Base-by-base conservation (phyloP, 2,113 vertebrate genomes). In the zebrafish (Danio rerio) region DNA sequence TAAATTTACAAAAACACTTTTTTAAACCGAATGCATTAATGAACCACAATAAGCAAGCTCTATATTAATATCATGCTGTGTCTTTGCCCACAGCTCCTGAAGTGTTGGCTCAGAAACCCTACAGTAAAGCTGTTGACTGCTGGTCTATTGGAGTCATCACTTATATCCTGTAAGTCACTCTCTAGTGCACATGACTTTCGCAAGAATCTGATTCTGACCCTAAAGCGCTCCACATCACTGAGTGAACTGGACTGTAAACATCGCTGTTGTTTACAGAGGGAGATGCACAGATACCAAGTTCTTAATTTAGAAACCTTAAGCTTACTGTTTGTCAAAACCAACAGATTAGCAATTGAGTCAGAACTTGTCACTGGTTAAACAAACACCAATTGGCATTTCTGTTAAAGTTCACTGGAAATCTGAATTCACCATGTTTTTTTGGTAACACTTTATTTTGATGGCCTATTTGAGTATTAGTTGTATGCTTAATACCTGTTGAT, bases 71-170 rank as follows among this genome's bases (percentile, higher is more conserved):
- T 16, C 0, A n/a, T 63, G 13, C 71, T 49, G 58, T 7, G 45
- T 12, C 45, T 53, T 5, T 31, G 7, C 81, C 78, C 74, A 10
- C 90, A 99, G 98, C 98, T 87, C 98, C 98, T 0, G 98, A 99
- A 40, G 98, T 99, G 61, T 89, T 99, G 65, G 94, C 97, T 4
- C 98, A 99, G 94, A 99, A 98, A 75, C 97, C 98, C 0, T 99
- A 99, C 91, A 98, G 96, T 90, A 98, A 99, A 84, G 96, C 97
- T 0, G 97, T 99, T 76, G 98, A 99, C 90, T 99, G 98, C 93
- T 99, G 98, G 98, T 99, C 98, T 15, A 97, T 99, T 1, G 98
- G 98, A 59, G 97, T 99, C 69, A 99, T 99, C 92, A 96, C 97
- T 40, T 99, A 99, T 76, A 99, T 99, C 87, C 65, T 99, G 98